Conservation (phyloP, 2,113 vertebrate genomes). For the Otolemur garnettii region DNA sequence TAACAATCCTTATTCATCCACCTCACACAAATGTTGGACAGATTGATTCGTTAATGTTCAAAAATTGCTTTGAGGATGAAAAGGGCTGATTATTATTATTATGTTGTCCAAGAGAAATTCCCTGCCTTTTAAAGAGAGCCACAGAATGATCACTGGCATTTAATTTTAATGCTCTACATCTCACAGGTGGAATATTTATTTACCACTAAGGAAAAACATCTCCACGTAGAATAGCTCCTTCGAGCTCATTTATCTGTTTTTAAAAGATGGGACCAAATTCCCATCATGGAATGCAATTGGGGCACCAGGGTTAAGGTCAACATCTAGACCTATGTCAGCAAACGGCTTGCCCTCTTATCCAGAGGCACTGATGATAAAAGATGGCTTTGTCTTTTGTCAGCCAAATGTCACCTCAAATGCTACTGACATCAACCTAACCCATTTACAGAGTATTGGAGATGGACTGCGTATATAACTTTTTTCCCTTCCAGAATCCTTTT, state of each 20-base stretch:
- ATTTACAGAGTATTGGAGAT: background rate
- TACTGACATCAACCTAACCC: background rate
- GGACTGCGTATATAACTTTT: background rate
- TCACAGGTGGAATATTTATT: constrained; percentile 61
- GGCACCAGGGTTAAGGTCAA: background rate
- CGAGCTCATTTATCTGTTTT: background rate
- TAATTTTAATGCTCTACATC: constrained; percentile 1
- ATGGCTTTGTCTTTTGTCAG: constrained; percentile 38
- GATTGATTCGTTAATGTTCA: constrained; percentile 78
- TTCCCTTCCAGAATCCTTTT: background rate
- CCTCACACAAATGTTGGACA: constrained; percentile 70
- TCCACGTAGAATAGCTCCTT: background rate
- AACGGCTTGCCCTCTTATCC: background rate
- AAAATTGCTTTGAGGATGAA: constrained; percentile 75
- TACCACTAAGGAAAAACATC: constrained; percentile 23
- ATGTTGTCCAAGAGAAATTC: constrained; percentile 65
- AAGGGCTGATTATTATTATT: constrained; percentile 74
- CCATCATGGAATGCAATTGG: background rate
- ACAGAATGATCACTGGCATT: background rate
- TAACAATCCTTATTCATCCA: constrained; percentile 59
- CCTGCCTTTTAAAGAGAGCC: constrained; percentile 38
- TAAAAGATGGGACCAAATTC: background rate
- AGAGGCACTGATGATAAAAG: background rate
- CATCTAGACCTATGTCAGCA: background rate
- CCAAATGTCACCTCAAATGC: background rate